Evolutionary conservation across 2,797 vertebrate genomes (phyloP), one percentile per base, ranked within the genome.

Genomic region (Presbytis comata): DNA sequence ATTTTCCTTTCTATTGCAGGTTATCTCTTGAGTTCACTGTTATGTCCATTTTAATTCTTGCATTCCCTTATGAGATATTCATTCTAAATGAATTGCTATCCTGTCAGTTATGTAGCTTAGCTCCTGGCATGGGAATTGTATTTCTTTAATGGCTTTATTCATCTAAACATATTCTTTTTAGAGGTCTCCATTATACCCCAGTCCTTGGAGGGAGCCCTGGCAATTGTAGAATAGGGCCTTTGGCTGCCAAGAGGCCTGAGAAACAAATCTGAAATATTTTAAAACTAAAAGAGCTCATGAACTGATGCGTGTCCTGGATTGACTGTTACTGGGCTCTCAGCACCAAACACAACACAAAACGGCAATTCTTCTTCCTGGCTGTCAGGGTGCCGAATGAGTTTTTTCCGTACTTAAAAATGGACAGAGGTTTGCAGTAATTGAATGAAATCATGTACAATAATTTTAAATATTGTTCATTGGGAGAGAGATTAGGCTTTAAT

Each of bases 401-500:
- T 98, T 80, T 0, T 28, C 95, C 53, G 70, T 22, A 92, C 88
- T 97, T 98, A 98, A 89, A 97, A 98, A 96, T 0, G 0, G 93
- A 95, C 78, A 89, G 97, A 97, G 95, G 94, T 96, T 92, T 91
- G 67, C 96, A 67, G 88, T 97, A 98, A 98, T 89, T 94, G 98
- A 98, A 98, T 89, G 89, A 98, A 98, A 98, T 96, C 96, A 98
- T 79, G 89, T 96, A 93, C 93, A 55, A 97, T 95, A 93, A 97
- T 95, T 97, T 98, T 48, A 98, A 97, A 98, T 98, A 97, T 96
- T 97, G 97, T 97, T 98, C 72, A 76, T 97, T 97, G 93, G 46
- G 95, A 97, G 96, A 98, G 97, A 98, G 98, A 98, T 98, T 96
- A 98, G 87, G 76, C 96, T 98, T 98, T 98, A 98, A 98, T 98